Conservation (phyloP, 2,113 vertebrate genomes). For the Orthonyx spaldingii region DNA sequence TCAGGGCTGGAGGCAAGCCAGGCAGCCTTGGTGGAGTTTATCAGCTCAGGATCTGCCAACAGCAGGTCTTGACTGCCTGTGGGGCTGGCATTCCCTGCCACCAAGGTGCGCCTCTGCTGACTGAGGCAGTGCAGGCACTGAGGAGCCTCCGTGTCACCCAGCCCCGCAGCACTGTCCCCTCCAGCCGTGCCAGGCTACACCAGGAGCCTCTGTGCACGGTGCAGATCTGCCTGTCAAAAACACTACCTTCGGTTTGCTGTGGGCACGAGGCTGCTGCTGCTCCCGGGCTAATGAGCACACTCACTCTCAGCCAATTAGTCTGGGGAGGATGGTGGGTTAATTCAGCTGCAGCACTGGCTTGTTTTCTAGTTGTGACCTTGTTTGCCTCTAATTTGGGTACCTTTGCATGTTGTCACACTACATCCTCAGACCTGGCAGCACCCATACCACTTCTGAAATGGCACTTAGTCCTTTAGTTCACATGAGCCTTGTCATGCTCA, state of each 20-base stretch:
- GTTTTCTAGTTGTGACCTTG: background rate
- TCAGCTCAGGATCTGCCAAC: background rate
- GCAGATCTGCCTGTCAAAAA: background rate
- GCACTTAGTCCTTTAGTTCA: background rate
- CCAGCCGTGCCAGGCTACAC: accelerated
- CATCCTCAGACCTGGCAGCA: background rate
- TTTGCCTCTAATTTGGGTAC: constrained; percentile 13
- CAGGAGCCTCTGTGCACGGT: background rate
- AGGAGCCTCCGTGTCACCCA: background rate
- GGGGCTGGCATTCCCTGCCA: accelerated
- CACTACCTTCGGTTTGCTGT: background rate
- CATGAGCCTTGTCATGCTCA: background rate
- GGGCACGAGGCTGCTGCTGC: background rate
- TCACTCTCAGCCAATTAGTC: background rate
- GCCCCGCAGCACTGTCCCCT: accelerated
- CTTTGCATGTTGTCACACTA: background rate
- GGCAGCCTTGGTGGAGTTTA: background rate
- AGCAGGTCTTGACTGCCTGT: background rate
- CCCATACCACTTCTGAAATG: background rate
- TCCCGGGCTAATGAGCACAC: background rate
- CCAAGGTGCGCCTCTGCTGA: background rate
- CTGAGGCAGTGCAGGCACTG: background rate
- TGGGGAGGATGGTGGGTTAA: background rate
- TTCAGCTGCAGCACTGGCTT: background rate
- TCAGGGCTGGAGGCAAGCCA: background rate